Evolutionary conservation across 2,797 vertebrate species (phyloP), one percentile per base, ranked within the genome.

Genomic region (Anolis apletophallus): DNA sequence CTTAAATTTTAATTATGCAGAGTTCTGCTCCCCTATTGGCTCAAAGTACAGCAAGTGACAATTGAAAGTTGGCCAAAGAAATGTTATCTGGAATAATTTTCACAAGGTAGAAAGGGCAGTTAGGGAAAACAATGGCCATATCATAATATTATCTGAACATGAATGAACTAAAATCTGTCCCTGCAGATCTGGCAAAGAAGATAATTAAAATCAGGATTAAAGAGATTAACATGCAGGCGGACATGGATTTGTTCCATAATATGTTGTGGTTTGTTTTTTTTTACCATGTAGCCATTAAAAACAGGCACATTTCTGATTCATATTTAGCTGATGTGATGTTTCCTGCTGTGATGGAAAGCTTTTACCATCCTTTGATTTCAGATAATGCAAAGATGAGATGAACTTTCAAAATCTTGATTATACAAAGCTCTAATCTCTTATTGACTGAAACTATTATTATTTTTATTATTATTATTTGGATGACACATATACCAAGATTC

Each of bases 131-230:
- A 75, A 64, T 64, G 11, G 29, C 5, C 50, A 16, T 50, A n/a
- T 52, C 40, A 67, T 32, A 84, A 75, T 75, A 75, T 50, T 26
- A 55, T 32, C n/a, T 77, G 32, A 77, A 84, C 57, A 50, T 8
- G 52, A 74, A 54, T 68, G n/a, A 34, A 84, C n/a, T 67, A n/a
- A 76, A 76, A 67, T 19, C 40, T 76, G n/a, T 55, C 57, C 59
- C 32, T 21, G 50, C 16, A 74, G 78, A 61, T 86, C 11, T 81
- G 57, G 14, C 23, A 80, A 74, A 64, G 23, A 64, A 46, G n/a
- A 86, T 81, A 80, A 80, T 74, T 36, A 75, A 81, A 69, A 50
- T 46, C 10, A 52, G 73, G 61, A 87, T 81, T 75, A 83, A 75
- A 85, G 34, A 59, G 52, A 61, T 85, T 80, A 57, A 80, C 52